Evolutionary conservation across 2,797 vertebrate genomes (phyloP), one percentile per base, ranked within the genome.

Genomic region (Trachurus trachurus): DNA sequence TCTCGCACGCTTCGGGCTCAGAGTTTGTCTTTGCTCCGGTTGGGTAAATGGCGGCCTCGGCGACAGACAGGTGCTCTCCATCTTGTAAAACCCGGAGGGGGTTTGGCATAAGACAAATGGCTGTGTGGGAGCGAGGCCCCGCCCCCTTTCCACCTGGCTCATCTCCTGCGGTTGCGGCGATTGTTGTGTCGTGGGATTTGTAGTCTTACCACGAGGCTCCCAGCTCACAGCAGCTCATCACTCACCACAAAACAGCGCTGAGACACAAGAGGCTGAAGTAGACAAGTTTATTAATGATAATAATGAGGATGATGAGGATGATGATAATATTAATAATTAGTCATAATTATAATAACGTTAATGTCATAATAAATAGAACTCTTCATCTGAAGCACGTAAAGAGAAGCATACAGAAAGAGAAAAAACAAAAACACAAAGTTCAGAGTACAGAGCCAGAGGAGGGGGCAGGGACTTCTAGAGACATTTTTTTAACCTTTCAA

Each of bases 341-440:
- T 94, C 91, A 97, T 97, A 96, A 97, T 97, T 96, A 96, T 93
- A 93, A 95, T 93, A 94, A 94, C 91, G 91, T 93, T 94, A 94
- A 94, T 94, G 93, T 93, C 93, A 93, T 94, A 94, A 95, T 95
- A 96, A 95, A 95, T 96, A 96, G 91, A 97, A 96, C 94, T 96
- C 95, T 95, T 96, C 93, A 94, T 97, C 94, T 95, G 96, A 95
- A 96, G 95, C 96, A 97, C 95, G 93, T 95, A 94, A 93, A 92
- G 95, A 97, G 92, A 93, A 97, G 96, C 96, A 96, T 96, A 97
- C 95, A 95, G 96, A 96, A 96, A 95, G 96, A 95, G 92, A 92
- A 94, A 95, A 95, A 95, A 95, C 94, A 90, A 93, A 96, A 93
- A 92, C 87, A 93, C 93, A 93, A 94, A 93, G 88, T 92, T 93